Base-by-base conservation (phyloP, 2,113 vertebrate genomes). In the Sylvilagus bachmani region DNA sequence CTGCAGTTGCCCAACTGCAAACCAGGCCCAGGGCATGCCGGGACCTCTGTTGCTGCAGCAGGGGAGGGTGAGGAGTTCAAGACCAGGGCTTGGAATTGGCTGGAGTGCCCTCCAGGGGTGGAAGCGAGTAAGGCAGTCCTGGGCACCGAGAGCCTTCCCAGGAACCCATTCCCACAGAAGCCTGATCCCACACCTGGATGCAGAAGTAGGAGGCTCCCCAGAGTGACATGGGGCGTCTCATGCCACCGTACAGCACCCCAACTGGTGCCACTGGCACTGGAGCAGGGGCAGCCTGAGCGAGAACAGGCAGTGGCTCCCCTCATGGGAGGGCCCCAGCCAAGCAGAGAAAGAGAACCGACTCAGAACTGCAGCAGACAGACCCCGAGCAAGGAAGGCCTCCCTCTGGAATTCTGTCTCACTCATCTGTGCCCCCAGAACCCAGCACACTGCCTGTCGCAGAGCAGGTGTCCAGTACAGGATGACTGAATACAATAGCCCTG, bases 391-490 rank as follows among this genome's bases (percentile, higher is more conserved):
- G 49, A 75, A n/a, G 67, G 55, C 44, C 31, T 33, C 49, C 66
- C 29, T 33, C 11, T 0, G n/a, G 14, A 19, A 3, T 0, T 25
- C 51, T 24, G 0, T 27, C 38, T 2, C 2, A 13, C 21, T 86
- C 49, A 2, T 19, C 77, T 55, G 78, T 71, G 66, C 87, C 82
- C 83, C 58, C 24, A 73, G 82, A 81, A 22, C 61, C 87, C 44
- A 64, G 36, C 33, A 27, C 62, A n/a, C 7, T 44, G 14, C 84
- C 70, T 61, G 44, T 22, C 33, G 25, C 80, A 62, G 24, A 80
- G 22, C 61, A 73, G 6, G 1, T 27, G 2, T 64, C 33, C 11
- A 27, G 33, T 49, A 4, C 29, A 31, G 29, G 27, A 33, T 58
- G 78, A 58, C 21, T 27, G 24, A 90, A 10, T 16, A 27, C 4